These are phyloP conservation scores for Cantharis nigra DNA, from an alignment of 2,888 invertebrate genomes.

Conservation along the genomic window DNA sequence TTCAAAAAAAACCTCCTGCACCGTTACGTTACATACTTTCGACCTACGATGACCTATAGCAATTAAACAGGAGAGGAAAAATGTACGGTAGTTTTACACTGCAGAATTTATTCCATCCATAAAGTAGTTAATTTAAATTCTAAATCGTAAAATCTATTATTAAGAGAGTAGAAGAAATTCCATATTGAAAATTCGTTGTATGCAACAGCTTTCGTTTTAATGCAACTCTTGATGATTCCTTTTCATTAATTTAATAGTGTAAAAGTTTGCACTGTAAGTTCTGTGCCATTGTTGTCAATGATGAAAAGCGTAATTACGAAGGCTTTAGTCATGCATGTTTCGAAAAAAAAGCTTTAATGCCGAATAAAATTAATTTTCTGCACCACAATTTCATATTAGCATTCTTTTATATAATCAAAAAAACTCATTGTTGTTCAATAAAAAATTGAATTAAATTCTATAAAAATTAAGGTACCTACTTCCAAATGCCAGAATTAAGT, in stretches of 20 bases:
- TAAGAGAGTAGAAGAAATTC: not conserved
- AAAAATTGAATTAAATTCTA: not conserved
- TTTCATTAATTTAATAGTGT: not conserved
- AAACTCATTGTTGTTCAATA: not conserved
- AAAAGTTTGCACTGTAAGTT: not conserved
- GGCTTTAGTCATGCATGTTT: not conserved
- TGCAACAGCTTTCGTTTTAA: not conserved
- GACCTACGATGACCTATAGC: slow-evolving; percentile 23
- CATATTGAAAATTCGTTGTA: not conserved
- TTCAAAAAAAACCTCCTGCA: not conserved
- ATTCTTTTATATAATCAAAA: not conserved
- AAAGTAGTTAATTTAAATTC: not conserved
- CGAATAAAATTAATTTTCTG: not conserved
- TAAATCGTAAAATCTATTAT: not conserved
- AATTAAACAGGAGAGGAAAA: slow-evolving; percentile 21
- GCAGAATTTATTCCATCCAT: not conserved
- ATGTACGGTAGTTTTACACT: slow-evolving; percentile 4
- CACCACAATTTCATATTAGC: not conserved
- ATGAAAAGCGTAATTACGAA: not conserved
- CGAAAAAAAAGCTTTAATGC: not conserved
- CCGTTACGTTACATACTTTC: slow-evolving; percentile 9
- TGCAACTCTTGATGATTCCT: not conserved
- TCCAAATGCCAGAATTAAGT: not conserved
- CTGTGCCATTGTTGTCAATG: not conserved
- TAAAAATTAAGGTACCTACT: not conserved